Evolutionary conservation across 2,888 invertebrate species (phyloP).

Genomic region (Globia sparganii): DNA sequence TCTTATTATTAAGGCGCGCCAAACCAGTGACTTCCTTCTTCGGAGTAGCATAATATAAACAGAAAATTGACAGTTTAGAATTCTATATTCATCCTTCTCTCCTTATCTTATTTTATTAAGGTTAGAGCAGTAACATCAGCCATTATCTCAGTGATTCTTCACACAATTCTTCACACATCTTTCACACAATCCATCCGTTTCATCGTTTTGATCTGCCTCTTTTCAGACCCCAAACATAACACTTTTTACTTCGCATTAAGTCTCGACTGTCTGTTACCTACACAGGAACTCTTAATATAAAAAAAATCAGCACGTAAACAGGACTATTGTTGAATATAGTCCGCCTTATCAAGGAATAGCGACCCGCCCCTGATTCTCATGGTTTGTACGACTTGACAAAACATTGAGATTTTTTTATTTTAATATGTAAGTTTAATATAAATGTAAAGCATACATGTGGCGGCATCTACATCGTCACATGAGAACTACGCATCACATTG

Average conservation of each 20-base stretch:
- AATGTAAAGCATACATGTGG: too few relatives aligned
- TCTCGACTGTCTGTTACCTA: neutral
- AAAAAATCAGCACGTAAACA: neutral
- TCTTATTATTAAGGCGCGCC: slow-evolving; percentile 45
- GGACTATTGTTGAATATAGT: neutral
- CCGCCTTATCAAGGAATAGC: neutral
- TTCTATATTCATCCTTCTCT: slow-evolving; percentile 6
- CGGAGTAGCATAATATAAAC: slow-evolving; percentile 16
- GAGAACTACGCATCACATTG: too few relatives aligned
- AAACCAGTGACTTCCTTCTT: slow-evolving; percentile 16
- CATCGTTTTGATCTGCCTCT: neutral
- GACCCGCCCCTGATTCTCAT: too few relatives aligned
- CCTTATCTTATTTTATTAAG: slow-evolving; percentile 10
- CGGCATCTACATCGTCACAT: too few relatives aligned
- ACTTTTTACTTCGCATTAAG: neutral
- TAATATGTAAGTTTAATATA: too few relatives aligned
- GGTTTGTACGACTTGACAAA: too few relatives aligned
- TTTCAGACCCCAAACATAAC: neutral
- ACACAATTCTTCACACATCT: neutral
- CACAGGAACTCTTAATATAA: neutral
- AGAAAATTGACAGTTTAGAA: slow-evolving; percentile 18
- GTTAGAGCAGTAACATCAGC: neutral
- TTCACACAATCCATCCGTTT: neutral
- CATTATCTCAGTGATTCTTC: neutral
- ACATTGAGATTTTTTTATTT: too few relatives aligned